phyloP scores from a whole-genome alignment of 2,797 vertebrate genomes.

The Coregonus ussuriensis region DNA sequence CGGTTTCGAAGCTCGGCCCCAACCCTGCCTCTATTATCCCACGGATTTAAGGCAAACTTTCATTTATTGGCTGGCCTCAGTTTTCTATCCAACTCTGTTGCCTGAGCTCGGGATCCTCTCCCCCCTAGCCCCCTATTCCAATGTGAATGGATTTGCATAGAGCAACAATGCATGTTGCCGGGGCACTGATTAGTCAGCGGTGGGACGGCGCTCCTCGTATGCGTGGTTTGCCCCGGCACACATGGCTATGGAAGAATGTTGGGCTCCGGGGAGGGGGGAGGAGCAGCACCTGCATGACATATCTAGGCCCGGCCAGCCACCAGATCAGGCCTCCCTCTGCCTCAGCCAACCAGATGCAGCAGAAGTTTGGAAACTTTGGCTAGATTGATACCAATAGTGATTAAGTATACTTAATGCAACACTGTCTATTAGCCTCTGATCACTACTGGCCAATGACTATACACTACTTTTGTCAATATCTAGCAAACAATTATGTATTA shows the following conservation, averaged over 20 bases:
- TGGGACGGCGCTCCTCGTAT: constrained; percentile 57
- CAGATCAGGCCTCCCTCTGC: constrained; percentile 29
- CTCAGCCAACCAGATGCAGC: not conserved
- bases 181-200: constrained; percentile 79
- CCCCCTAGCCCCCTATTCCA: constrained; percentile 72
- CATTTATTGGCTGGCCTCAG: constrained; percentile 90
- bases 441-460: not conserved
- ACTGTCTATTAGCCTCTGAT: not conserved
- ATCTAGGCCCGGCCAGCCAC: not conserved
- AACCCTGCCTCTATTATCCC: constrained; percentile 94
- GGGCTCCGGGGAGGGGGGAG: constrained; percentile 40
- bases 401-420: not conserved
- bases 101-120: constrained; percentile 73
- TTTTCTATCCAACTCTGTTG: constrained; percentile 76
- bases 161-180: constrained; percentile 86
- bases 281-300: constrained; percentile 3
- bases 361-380: not conserved
- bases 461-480: not conserved
- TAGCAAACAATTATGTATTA: not conserved
- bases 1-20: constrained; percentile 89
- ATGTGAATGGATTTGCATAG: constrained; percentile 90
- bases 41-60: constrained; percentile 94
- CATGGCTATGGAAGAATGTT: constrained; percentile 64
- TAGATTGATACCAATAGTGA: not conserved
- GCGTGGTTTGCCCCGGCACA: constrained; percentile 60